These are phyloP conservation scores for Scortum barcoo DNA, from an alignment of 2,113 vertebrate genomes.

Conservation along the genomic window DNA sequence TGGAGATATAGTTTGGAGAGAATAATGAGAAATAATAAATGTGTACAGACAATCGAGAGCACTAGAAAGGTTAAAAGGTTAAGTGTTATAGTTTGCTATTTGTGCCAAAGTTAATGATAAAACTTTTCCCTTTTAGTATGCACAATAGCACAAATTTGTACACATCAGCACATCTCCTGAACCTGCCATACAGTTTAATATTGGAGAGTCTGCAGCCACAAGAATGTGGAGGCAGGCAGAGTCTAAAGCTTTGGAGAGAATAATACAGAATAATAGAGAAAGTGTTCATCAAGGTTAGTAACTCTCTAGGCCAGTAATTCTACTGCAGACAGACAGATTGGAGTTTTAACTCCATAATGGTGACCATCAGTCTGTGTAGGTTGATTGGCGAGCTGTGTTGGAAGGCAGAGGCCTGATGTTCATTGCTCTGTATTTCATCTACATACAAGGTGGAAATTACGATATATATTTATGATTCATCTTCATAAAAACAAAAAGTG, in stretches of 20 bases:
- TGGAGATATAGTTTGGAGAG: not conserved
- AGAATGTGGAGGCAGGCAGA: not conserved
- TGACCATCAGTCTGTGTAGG: not conserved
- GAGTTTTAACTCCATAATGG: not conserved
- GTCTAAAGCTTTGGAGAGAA: not conserved
- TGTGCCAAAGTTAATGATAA: not conserved
- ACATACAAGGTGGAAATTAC: not conserved
- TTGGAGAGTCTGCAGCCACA: not conserved
- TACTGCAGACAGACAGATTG: not conserved
- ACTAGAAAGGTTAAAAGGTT: not conserved
- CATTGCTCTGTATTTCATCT: not conserved
- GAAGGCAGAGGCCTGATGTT: not conserved
- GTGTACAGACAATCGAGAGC: not conserved
- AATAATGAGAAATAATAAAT: not conserved
- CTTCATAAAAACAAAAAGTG: too few relatives aligned
- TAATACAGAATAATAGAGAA: not conserved
- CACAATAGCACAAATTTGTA: not conserved
- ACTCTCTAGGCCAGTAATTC: not conserved
- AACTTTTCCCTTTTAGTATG: not conserved
- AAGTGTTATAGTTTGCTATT: not conserved
- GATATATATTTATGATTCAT: not conserved
- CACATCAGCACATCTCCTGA: constrained; percentile 3
- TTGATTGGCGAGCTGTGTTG: not conserved
- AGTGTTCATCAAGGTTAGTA: not conserved
- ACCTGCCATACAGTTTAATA: not conserved